Base-by-base conservation (phyloP, 2,888 invertebrate genomes). In the Amiota communis region DNA sequence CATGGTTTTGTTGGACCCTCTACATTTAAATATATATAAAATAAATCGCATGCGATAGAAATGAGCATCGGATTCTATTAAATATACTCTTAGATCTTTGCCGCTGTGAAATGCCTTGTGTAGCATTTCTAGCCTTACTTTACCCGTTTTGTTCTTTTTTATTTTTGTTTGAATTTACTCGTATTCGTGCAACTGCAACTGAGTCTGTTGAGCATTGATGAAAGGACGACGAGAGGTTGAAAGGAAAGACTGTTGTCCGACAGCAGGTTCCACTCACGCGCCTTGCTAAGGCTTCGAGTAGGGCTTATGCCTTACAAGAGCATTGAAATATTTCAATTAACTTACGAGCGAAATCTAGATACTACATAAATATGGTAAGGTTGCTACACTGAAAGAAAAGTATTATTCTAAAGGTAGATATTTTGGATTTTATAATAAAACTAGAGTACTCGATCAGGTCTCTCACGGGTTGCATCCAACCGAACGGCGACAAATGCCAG, bases 321-420 rank as follows among this genome's bases (percentile, higher is more conserved):
- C 81, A 86, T 85, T 87, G 88, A 87, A 87, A 87, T 87, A 87
- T 87, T 87, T 87, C 87, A 87, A 87, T 87, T 87, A 88, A 87
- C 86, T 87, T 82, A 85, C 67, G 67, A 12, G 17, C 53, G 15
- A 68, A 68, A 8, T 68, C 23, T 9, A 68, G 48, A 48, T 36
- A 65, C 15, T 17, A 49, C 65, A 47, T n/a, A 63, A 61, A 48
- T 15, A 20, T 56, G 56, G 65, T 48, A 59, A 72, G 13, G n/a
- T 13, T 23, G 20, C 17, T 51, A 53, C 67, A 68, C 67, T 51
- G 67, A 12, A 15, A 36, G 13, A 63, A 63, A 63, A 59, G 1
- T 2, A 63, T 17, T n/a, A 56, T 6, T 36, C 8, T 36, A 36
- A 36, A 36, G 36, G 3, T 36, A 36, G 36, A 36, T 36, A 36